Evolutionary conservation across 1,140 invertebrate genomes (phyloP).

Genomic region (Drosophila guanche): DNA sequence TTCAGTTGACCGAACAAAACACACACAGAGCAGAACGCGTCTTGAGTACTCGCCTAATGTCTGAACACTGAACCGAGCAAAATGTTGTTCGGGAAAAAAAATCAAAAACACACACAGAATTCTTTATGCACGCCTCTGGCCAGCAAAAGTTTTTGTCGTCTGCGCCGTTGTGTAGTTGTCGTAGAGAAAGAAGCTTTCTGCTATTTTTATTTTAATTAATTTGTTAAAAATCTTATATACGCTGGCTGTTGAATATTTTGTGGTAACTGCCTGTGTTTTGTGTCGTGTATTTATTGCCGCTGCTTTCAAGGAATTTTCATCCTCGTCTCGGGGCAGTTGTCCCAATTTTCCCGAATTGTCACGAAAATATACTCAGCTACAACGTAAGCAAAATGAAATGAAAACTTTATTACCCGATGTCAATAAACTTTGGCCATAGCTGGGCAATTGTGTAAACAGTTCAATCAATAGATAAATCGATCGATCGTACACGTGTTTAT

Average conservation of each 20-base stretch:
- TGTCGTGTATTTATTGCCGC: constrained; percentile 52
- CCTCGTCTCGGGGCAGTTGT: constrained; percentile 35
- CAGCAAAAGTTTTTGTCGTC: constrained; percentile 62
- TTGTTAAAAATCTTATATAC: constrained; percentile 40
- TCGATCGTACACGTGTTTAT: constrained; percentile 11
- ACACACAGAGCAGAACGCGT: constrained; percentile 46
- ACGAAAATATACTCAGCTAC: constrained; percentile 9
- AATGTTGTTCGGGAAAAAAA: constrained; percentile 55
- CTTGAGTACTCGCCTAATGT: constrained; percentile 62
- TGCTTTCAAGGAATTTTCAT: constrained; percentile 50
- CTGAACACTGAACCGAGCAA: constrained; percentile 60
- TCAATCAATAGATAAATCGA: constrained; percentile 24
- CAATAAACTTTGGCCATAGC: constrained; percentile 55
- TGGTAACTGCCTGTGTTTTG: constrained; percentile 20
- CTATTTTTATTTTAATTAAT: constrained; percentile 60
- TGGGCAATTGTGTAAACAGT: constrained; percentile 49
- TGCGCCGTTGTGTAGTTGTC: not conserved
- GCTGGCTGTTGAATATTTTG: constrained; percentile 12
- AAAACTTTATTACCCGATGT: constrained; percentile 47
- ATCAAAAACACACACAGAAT: constrained; percentile 30
- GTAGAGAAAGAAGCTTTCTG: constrained; percentile 54
- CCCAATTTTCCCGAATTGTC: constrained; percentile 43
- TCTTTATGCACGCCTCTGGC: constrained; percentile 40
- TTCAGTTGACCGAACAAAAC: constrained; percentile 15
- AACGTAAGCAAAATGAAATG: constrained; percentile 14